Evolutionary conservation across 2,797 vertebrate species (phyloP), one percentile per base, ranked within the genome.

Genomic region (Neostethus bicornis): DNA sequence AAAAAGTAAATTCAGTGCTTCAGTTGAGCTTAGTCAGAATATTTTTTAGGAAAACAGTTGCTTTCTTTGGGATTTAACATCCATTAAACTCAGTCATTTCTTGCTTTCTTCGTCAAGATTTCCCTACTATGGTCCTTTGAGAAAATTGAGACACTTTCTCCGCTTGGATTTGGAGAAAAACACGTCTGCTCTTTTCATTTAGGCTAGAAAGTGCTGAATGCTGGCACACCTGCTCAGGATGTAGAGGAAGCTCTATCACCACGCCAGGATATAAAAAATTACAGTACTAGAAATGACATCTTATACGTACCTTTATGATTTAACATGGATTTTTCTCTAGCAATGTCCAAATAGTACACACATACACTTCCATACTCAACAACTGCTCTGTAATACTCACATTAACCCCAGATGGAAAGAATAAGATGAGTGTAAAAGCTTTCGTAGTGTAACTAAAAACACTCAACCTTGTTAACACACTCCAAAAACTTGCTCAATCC

Each of bases 401-500:
- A 89, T 90, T 78, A 84, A 70, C 78, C 62, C 86, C 88, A 90
- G 85, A 90, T 89, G 86, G 79, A 77, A 86, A 83, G 86, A 85
- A 86, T 86, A 77, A 87, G 85, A 88, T 80, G 85, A 90, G 85
- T 78, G 86, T 85, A 80, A 84, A 70, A 68, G 79, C 75, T 85
- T 86, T 83, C 67, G 70, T 83, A 77, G 77, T 48, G 47, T 85
- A 87, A 89, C 83, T 81, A 71, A 87, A 89, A 89, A 88, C 87
- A 90, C 63, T 83, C 61, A 35, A 51, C 53, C 86, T 85, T 84
- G 86, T 89, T 89, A 87, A 84, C 61, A 56, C 74, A 39, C 84
- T 88, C 88, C 83, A 87, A 87, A 82, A 85, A 64, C 80, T 75
- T 61, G 81, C 83, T 85, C 74, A 62, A 79, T 87, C 84, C 83